A percentile compares a stretch with the other conserved stretches of the same genome.
Conservation (phyloP, 2,113 vertebrate species). For the Heliornis fulica region DNA sequence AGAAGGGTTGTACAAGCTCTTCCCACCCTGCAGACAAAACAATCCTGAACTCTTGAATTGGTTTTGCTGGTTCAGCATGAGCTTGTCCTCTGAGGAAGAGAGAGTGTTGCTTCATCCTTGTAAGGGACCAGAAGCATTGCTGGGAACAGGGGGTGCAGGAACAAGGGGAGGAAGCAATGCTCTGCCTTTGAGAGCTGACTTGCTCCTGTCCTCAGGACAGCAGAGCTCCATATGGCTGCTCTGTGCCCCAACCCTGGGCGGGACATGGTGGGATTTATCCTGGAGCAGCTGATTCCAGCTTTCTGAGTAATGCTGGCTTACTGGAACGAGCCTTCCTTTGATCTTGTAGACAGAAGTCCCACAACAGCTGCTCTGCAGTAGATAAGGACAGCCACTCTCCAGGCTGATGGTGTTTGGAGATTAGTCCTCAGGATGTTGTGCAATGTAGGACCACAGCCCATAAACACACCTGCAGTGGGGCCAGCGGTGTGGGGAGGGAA, state of each 20-base stretch:
- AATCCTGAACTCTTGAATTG: neutral
- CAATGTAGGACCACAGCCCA: neutral
- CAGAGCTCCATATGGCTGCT: neutral
- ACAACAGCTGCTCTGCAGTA: slow-evolving; percentile 38
- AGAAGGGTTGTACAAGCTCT: neutral
- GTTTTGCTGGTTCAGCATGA: neutral
- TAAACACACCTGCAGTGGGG: neutral
- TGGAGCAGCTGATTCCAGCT: neutral
- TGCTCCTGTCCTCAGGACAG: neutral
- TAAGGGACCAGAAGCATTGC: neutral
- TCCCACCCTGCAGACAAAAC: neutral
- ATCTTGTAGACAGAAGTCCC: slow-evolving; percentile 29
- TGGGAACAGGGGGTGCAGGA: neutral
- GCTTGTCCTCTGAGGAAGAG: neutral
- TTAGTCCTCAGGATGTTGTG: neutral
- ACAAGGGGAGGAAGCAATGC: neutral
- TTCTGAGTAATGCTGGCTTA: neutral
- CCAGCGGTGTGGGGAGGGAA: fast-evolving
- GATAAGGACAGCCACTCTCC: neutral
- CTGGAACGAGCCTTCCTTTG: slow-evolving; percentile 23
- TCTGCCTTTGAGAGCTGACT: neutral
- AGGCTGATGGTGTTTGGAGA: neutral
- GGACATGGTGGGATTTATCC: neutral
- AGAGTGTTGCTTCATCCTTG: fast-evolving
- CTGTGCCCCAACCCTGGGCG: neutral